Conservation (phyloP, 2,888 invertebrate genomes). For the Eugnorisma glareosa region DNA sequence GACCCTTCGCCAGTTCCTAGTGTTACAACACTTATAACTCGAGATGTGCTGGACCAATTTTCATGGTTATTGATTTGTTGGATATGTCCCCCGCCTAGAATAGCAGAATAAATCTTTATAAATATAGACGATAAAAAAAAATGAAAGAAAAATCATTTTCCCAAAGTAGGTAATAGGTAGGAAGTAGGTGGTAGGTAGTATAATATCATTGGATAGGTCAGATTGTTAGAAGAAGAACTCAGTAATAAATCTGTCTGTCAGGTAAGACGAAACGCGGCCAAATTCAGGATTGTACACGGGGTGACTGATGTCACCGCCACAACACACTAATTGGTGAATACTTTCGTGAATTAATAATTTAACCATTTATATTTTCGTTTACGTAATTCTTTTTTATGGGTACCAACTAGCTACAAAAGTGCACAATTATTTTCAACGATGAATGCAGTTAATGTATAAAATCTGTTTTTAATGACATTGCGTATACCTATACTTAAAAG, state of each 20-base stretch:
- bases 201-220: too few species aligned
- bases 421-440: not conserved
- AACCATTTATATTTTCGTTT: not conserved
- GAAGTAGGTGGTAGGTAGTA: too few species aligned
- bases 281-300: not conserved
- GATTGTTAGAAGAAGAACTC: too few species aligned
- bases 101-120: too few species aligned
- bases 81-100: too few species aligned
- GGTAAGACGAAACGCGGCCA: not conserved
- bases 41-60: too few species aligned
- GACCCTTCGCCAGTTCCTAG: not conserved
- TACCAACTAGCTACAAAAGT: not conserved
- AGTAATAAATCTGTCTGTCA: not conserved
- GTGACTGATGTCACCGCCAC: not conserved
- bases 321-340: not conserved
- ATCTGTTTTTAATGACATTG: constrained; percentile 25
- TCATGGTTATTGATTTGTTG: too few species aligned
- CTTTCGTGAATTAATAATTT: not conserved
- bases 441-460: constrained; percentile 21
- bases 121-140: too few species aligned
- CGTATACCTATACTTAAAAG: not conserved
- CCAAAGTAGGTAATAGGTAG: too few species aligned
- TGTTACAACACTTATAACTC: too few species aligned
- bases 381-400: not conserved
- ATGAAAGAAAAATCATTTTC: too few species aligned